Percentiles rank a stretch among this genome's conserved stretches.
Evolutionary conservation across 2,888 invertebrate species (phyloP).

Genomic region (Junonia oenone): DNA sequence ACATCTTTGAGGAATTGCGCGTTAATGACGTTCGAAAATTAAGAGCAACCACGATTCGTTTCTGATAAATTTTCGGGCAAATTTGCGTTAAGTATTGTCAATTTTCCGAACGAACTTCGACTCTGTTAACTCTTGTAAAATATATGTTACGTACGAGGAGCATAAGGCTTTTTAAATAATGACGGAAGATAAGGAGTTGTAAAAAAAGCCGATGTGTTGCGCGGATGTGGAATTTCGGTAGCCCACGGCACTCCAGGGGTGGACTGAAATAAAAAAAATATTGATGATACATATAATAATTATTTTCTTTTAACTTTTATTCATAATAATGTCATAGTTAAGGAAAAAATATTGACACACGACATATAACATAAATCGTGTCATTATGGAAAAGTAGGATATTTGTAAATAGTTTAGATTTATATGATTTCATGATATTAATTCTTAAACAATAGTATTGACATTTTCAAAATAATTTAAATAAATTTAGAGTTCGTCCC

Average conservation of each 20-base stretch:
- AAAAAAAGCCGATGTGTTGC: conserved; percentile 36
- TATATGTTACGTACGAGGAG: conserved; percentile 20
- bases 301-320: background rate
- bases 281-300: no score
- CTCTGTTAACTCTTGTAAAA: conserved; percentile 18
- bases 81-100: conserved; percentile 25
- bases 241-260: conserved; percentile 57
- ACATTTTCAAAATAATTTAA: conserved; percentile 5
- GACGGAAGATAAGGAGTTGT: conserved; percentile 38
- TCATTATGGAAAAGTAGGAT: background rate
- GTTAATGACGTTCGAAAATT: conserved; percentile 63
- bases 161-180: conserved; percentile 37
- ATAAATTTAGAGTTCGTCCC: conserved; percentile 8
- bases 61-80: conserved; percentile 47
- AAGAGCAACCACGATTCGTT: conserved; percentile 43
- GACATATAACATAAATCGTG: background rate
- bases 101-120: conserved; percentile 13
- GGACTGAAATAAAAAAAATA: conserved; percentile 31
- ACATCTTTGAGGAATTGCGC: conserved; percentile 64
- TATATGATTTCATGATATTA: background rate
- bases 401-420: background rate
- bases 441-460: conserved; percentile 12
- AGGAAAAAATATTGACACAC: background rate
- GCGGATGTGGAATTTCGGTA: conserved; percentile 62
- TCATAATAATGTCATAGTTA: background rate